Evolutionary conservation across 2,113 vertebrate genomes (phyloP).

Genomic region (Philantomba maxwellii): DNA sequence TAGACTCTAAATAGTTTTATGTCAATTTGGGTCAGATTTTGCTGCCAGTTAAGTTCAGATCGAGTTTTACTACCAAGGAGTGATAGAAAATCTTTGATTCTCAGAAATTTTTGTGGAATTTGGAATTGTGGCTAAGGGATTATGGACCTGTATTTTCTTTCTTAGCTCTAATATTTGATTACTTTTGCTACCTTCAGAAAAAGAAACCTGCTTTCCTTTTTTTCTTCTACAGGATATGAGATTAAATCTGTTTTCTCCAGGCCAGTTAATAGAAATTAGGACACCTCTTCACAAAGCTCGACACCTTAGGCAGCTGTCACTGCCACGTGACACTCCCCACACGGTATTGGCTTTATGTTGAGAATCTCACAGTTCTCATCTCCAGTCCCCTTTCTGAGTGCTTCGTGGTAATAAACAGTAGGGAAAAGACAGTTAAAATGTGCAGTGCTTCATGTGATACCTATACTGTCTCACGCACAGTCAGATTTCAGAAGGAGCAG

Average conservation of each 20-base stretch:
- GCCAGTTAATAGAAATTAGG: constrained; percentile 68
- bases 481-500: neutral
- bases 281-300: constrained; percentile 43
- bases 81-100: constrained; percentile 4
- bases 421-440: neutral
- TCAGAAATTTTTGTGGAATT: constrained; percentile 5
- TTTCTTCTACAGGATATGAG: constrained; percentile 52
- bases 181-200: constrained; percentile 43
- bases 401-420: neutral
- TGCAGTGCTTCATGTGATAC: neutral
- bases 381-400: neutral
- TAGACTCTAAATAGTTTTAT: constrained; percentile 50
- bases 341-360: constrained; percentile 12
- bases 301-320: constrained; percentile 70
- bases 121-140: neutral
- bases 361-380: constrained; percentile 28
- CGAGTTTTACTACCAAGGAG: constrained; percentile 32
- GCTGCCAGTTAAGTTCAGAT: constrained; percentile 32
- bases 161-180: constrained; percentile 17
- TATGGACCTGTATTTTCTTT: neutral
- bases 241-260: constrained; percentile 60
- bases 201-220: constrained; percentile 34
- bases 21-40: constrained; percentile 44
- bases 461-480: neutral
- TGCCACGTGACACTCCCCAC: constrained; percentile 60